Evolutionary conservation across 2,888 invertebrate species (phyloP).

Genomic region (Idaea straminata): DNA sequence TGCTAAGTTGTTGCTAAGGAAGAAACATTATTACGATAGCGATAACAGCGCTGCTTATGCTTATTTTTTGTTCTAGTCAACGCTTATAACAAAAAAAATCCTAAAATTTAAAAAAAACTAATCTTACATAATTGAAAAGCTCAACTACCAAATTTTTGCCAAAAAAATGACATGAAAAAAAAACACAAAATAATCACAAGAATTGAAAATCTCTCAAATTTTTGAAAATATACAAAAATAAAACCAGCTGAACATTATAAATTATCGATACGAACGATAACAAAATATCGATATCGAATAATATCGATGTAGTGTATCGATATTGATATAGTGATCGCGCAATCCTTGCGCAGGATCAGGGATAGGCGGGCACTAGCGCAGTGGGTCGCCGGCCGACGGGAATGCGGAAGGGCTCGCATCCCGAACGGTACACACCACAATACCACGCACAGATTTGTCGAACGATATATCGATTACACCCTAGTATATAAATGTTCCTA

Average conservation of each 20-base stretch:
- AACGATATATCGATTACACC: slow-evolving; percentile 15
- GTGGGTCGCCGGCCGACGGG: slow-evolving; percentile 73
- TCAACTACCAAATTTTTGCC: too few relatives aligned
- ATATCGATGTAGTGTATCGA: neutral
- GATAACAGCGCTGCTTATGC: too few relatives aligned
- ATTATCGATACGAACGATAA: slow-evolving; percentile 8
- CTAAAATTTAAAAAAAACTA: too few relatives aligned
- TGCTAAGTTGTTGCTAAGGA: too few relatives aligned
- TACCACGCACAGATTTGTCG: slow-evolving; percentile 32
- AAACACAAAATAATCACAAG: too few relatives aligned
- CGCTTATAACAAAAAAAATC: too few relatives aligned
- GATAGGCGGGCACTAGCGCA: slow-evolving; percentile 75
- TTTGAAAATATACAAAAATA: too few relatives aligned
- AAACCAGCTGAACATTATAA: slow-evolving; percentile 9
- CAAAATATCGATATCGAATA: neutral
- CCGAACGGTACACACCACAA: slow-evolving; percentile 41
- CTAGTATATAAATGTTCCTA: slow-evolving; percentile 14
- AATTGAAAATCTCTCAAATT: too few relatives aligned
- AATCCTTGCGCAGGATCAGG: slow-evolving; percentile 68
- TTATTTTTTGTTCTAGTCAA: too few relatives aligned
- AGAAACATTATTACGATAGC: too few relatives aligned
- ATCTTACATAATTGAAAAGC: too few relatives aligned
- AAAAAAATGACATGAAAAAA: too few relatives aligned
- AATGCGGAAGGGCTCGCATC: slow-evolving; percentile 70
- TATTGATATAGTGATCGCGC: slow-evolving; percentile 10